Evolutionary conservation across 2,888 invertebrate genomes (phyloP), one percentile per base, ranked within the genome.

Genomic region (Arctia plantaginis): DNA sequence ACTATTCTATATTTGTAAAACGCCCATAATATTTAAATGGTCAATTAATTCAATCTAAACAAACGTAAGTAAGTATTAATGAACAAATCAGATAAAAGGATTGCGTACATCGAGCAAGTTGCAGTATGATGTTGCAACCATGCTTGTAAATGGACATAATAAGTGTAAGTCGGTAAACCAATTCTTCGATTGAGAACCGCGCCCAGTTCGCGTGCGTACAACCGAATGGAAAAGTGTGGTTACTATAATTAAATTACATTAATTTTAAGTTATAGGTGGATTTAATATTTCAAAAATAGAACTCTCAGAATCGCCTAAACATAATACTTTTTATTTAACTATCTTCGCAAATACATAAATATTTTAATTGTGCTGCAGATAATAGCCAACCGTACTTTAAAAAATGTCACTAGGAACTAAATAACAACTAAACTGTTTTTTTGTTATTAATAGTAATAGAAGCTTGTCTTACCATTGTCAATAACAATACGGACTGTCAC

Each of bases 181-280:
- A 82, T 84, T 85, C 85, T 80, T 85, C 78, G 85, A 77, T 83
- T 65, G 44, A 41, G 69, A 44, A 83, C 86, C 86, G 85, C 87
- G 78, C 86, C 86, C 83, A 86, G 78, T 74, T 74, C 68, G 82
- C 84, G 77, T 77, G 77, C 69, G 82, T 80, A 84, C 85, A 47
- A 55, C 71, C 79, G 80, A 73, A 77, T 75, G 79, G 86, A 78
- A 82, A 85, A 85, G 79, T 76, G 76, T 72, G 73, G 55, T 77
- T 74, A 78, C 78, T 77, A 33, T 68, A 72, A 72, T 69, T 0
- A 23, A 39, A 59, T 75, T 70, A 47, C 64, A 51, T 67, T 69
- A 35, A 51, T 23, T 35, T 35, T 35, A 35, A 35, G 35, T 35
- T 35, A 35, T 35, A 4, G n/a, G 3, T 55, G 51, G 23, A 55